Base-by-base conservation (phyloP, 2,797 vertebrate genomes). In the Neopelma chrysocephalum region DNA sequence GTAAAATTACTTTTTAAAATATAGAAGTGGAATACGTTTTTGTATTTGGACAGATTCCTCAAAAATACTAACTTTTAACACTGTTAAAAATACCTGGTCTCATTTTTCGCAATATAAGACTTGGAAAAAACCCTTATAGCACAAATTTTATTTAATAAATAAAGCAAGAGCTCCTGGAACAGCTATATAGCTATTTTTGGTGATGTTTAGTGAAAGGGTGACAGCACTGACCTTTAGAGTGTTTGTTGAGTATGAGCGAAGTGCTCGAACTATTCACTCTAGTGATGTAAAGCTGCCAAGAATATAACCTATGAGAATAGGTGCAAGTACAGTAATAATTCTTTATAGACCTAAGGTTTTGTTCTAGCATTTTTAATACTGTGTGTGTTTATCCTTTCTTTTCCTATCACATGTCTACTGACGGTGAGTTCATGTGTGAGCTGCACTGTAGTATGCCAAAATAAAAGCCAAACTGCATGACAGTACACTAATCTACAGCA, bases 221-320 rank as follows among this genome's bases (percentile, higher is more conserved):
- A 94, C 89, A 87, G 95, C 83, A 78, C 54, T 96, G 94, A 96
- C 96, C 96, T 97, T 97, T 95, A 88, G 84, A 94, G 82, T 96
- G 92, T 96, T 96, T 94, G 94, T 81, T 0, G 21, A 95, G 92
- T 94, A 91, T 0, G 3, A 89, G 61, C 11, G 0, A 95, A 95
- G 87, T 89, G 75, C 90, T 83, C 90, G 65, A 96, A 91, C 94
- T 65, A 11, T 92, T 96, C 95, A 83, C 76, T 93, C 19, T 34
- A 53, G 76, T 96, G 95, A 93, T 95, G 94, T 96, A 93, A 92
- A 96, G 43, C 95, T 96, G 90, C 89, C 93, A 94, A 85, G 93
- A 72, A 81, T 95, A 94, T 94, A 96, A 91, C 93, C 83, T 96
- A 31, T 82, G 92, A 96, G 92, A 95, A 81, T 76, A 93, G 71